These are phyloP conservation scores for Epistrophe eligans DNA, from an alignment of 2,888 invertebrate genomes.

Conservation along the genomic window DNA sequence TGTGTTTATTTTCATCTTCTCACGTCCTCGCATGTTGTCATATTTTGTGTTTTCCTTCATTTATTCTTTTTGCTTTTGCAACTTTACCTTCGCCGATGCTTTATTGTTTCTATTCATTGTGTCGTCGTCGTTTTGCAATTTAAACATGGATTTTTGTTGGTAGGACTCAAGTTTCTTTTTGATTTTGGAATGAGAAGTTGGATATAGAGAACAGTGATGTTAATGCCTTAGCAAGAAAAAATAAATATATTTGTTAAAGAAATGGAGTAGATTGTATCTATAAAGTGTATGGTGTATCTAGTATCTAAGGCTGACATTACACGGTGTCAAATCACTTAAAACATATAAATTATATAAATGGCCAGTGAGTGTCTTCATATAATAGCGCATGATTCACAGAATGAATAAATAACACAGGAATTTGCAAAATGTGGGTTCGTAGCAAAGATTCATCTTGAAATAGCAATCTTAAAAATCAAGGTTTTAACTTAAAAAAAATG, in stretches of 20 bases:
- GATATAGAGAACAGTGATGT: neutral
- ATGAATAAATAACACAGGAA: too few relatives aligned
- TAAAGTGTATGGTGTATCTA: neutral
- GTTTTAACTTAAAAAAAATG: too few relatives aligned
- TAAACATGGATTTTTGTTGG: slow-evolving; percentile 64
- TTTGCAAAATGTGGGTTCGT: too few relatives aligned
- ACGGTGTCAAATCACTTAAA: too few relatives aligned
- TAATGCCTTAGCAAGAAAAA: neutral
- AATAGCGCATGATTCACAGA: too few relatives aligned
- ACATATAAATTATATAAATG: too few relatives aligned
- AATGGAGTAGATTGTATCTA: neutral
- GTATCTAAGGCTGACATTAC: too few relatives aligned
- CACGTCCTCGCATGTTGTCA: slow-evolving; percentile 45
- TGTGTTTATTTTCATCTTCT: slow-evolving; percentile 34
- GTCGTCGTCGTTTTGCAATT: slow-evolving; percentile 60
- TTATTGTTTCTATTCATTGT: slow-evolving; percentile 68
- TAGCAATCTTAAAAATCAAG: too few relatives aligned
- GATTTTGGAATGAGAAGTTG: neutral
- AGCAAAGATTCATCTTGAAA: too few relatives aligned
- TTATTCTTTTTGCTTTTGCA: slow-evolving; percentile 22
- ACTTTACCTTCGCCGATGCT: slow-evolving; percentile 21
- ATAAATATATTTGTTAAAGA: neutral
- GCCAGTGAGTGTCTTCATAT: too few relatives aligned
- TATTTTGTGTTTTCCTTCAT: slow-evolving; percentile 14
- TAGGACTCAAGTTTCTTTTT: slow-evolving; percentile 6